Conservation (phyloP, 2,888 invertebrate species). For the Chrysomela aeneicollis region DNA sequence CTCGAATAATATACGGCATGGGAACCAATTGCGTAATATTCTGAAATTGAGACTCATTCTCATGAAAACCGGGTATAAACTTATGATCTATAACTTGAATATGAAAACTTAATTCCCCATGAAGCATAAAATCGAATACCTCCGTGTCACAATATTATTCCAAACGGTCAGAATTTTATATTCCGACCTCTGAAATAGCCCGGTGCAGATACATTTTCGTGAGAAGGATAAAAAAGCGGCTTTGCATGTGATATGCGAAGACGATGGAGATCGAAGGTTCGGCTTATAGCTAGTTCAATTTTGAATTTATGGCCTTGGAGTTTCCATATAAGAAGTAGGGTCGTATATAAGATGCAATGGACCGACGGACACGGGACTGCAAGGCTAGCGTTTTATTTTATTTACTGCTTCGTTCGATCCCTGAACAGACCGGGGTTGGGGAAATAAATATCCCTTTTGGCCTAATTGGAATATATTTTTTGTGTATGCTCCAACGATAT, state of each 20-base stretch:
- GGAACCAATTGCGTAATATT: too few species aligned
- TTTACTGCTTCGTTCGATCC: slow-evolving; percentile 30
- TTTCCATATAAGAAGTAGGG: slow-evolving; percentile 52
- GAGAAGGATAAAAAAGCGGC: slow-evolving; percentile 28
- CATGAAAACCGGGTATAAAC: background rate
- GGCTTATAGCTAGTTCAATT: slow-evolving; percentile 55
- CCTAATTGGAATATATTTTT: slow-evolving; percentile 38
- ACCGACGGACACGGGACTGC: slow-evolving; percentile 51
- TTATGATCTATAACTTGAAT: background rate
- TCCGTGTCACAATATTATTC: slow-evolving; percentile 15
- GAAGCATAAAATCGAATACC: background rate
- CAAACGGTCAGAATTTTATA: slow-evolving; percentile 22
- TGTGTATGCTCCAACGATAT: background rate
- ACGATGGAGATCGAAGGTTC: slow-evolving; percentile 53
- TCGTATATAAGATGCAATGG: slow-evolving; percentile 53
- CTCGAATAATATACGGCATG: too few species aligned
- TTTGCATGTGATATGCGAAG: slow-evolving; percentile 35
- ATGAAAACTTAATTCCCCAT: slow-evolving; percentile 1
- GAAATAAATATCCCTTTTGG: slow-evolving; percentile 34
- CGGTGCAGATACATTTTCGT: slow-evolving; percentile 29
- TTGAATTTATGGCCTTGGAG: slow-evolving; percentile 54
- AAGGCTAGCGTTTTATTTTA: slow-evolving; percentile 33
- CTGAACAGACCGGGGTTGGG: slow-evolving; percentile 13
- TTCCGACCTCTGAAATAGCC: slow-evolving; percentile 25
- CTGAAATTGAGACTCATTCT: background rate